Conservation (phyloP, 2,888 invertebrate genomes). For the Chydorus sphaericus region DNA sequence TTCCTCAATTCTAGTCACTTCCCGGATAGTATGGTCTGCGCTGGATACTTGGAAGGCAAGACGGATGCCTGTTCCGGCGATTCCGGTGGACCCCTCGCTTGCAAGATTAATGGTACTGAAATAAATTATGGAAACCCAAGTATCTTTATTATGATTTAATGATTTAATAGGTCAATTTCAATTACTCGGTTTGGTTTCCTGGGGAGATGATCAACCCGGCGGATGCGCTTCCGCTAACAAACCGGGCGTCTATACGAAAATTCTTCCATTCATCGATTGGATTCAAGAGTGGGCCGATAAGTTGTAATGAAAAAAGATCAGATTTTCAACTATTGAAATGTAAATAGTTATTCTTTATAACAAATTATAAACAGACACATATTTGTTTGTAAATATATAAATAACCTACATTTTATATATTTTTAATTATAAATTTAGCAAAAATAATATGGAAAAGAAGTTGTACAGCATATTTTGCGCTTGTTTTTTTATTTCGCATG, state of each 20-base stretch:
- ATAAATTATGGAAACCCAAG: neutral
- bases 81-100: constrained; percentile 65
- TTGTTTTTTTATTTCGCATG: too few relatives aligned
- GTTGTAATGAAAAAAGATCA: neutral
- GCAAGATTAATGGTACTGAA: constrained; percentile 39
- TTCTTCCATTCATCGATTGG: constrained; percentile 47
- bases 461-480: neutral
- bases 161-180: constrained; percentile 36
- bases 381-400: neutral
- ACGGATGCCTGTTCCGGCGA: constrained; percentile 67
- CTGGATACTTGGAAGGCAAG: constrained; percentile 55
- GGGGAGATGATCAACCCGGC: too few relatives aligned
- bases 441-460: neutral
- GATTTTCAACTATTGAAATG: too few relatives aligned
- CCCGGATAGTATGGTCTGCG: constrained; percentile 62
- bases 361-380: neutral
- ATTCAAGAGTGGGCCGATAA: constrained; percentile 30
- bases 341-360: too few relatives aligned
- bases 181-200: constrained; percentile 53
- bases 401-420: neutral
- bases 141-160: constrained; percentile 2
- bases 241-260: constrained; percentile 57
- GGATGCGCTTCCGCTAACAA: constrained; percentile 51
- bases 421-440: neutral
- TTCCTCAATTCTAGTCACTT: constrained; percentile 42